phyloP scores from a whole-genome alignment of 2,113 vertebrate species.

The Oostethus manadensis region DNA sequence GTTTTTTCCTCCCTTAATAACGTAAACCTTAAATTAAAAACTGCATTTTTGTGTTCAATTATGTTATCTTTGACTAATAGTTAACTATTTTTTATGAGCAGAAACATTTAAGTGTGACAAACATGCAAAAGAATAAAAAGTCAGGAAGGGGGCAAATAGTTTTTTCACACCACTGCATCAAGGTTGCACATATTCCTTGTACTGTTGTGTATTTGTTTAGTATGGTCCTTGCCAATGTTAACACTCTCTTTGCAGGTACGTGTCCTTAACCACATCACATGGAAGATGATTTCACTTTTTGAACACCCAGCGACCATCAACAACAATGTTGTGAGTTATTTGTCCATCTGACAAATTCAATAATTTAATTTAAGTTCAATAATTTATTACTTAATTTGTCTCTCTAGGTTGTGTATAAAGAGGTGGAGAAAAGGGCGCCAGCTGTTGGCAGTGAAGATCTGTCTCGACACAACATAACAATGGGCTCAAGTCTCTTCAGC shows the following conservation, averaged over 20 bases:
- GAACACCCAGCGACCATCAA: conserved; percentile 76
- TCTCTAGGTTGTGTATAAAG: conserved; percentile 85
- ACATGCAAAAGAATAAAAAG: too few relatives aligned
- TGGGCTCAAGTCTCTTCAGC: conserved; percentile 67
- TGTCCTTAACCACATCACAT: conserved; percentile 91
- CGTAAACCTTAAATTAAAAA: too few relatives aligned
- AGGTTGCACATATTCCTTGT: neutral
- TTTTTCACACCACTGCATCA: too few relatives aligned
- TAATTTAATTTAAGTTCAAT: neutral
- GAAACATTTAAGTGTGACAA: too few relatives aligned
- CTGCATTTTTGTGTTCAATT: too few relatives aligned
- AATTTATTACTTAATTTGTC: neutral
- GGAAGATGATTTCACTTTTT: conserved; percentile 86
- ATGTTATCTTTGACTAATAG: too few relatives aligned
- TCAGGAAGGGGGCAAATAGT: too few relatives aligned
- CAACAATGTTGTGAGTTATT: conserved; percentile 77
- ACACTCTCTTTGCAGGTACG: conserved; percentile 75
- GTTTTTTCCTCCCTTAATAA: too few relatives aligned
- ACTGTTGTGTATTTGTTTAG: neutral
- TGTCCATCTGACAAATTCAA: too few relatives aligned
- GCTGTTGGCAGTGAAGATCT: conserved; percentile 67
- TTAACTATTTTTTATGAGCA: too few relatives aligned
- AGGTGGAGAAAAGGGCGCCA: conserved; percentile 76
- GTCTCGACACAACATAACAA: conserved; percentile 68
- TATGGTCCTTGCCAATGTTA: neutral